phyloP scores from a whole-genome alignment of 2,113 vertebrate genomes.

The Felis chaus region DNA sequence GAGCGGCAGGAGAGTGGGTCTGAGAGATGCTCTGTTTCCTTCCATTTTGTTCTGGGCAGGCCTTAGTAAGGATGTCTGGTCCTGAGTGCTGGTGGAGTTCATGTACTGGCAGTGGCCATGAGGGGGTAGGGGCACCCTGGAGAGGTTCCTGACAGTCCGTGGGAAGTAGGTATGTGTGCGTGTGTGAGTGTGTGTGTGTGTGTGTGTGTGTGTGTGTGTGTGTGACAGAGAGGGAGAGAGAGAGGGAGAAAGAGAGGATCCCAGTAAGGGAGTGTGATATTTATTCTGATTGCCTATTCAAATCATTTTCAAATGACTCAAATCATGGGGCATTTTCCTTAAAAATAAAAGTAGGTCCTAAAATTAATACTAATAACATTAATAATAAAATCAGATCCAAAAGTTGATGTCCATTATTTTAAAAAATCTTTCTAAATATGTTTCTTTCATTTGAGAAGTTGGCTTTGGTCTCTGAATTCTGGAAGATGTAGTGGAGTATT shows the following conservation, averaged over 20 bases:
- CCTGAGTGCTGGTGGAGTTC: background rate
- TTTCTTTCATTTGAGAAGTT: conserved; percentile 29
- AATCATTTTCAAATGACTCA: background rate
- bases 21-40: background rate
- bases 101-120: too few relatives aligned
- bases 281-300: conserved; percentile 11
- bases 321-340: background rate
- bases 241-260: background rate
- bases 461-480: conserved; percentile 31
- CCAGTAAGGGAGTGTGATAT: background rate
- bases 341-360: background rate
- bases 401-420: background rate
- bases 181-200: background rate
- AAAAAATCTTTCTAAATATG: background rate
- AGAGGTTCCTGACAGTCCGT: background rate
- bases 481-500: conserved; percentile 31
- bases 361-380: background rate
- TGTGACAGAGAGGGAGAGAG: background rate
- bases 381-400: background rate
- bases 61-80: background rate
- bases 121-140: background rate
- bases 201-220: background rate
- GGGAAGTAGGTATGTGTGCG: background rate
- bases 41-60: background rate
- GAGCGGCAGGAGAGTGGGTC: background rate